phyloP scores from a whole-genome alignment of 2,797 vertebrate genomes.

The Epinephelus malabaricus region DNA sequence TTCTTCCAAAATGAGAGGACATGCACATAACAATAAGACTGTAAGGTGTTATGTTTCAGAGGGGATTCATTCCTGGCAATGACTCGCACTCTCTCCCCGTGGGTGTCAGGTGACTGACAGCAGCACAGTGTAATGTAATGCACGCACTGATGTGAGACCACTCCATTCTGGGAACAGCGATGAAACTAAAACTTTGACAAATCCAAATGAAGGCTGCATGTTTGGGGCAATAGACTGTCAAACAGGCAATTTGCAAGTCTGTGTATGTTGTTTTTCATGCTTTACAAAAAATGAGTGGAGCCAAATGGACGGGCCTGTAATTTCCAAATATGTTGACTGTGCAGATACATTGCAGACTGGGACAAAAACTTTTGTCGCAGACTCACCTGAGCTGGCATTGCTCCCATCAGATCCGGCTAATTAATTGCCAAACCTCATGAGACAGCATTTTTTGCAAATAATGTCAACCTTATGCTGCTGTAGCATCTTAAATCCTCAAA shows the following conservation, averaged over 20 bases:
- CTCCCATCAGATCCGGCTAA: not conserved
- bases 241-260: conserved; percentile 24
- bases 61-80: conserved; percentile 39
- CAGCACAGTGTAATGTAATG: conserved; percentile 44
- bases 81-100: not conserved
- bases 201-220: conserved; percentile 39
- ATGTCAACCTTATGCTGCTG: not conserved
- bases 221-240: conserved; percentile 40
- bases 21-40: conserved; percentile 1
- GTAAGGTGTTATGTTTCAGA: conserved; percentile 38
- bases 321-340: conserved; percentile 33
- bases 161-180: conserved; percentile 37
- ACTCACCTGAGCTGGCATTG: not conserved
- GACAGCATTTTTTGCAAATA: conserved; percentile 10
- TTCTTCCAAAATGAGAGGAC: not conserved
- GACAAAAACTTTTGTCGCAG: not conserved
- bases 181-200: conserved; percentile 42
- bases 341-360: conserved; percentile 1
- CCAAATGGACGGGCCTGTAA: conserved; percentile 13
- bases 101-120: conserved; percentile 57
- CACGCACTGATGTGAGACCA: conserved; percentile 51
- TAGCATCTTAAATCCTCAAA: not conserved
- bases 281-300: conserved; percentile 26
- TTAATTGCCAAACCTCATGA: conserved; percentile 11
- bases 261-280: conserved; percentile 28